Evolutionary conservation across 2,888 invertebrate species (phyloP), one percentile per base, ranked within the genome.

Genomic region (Toxonevra muliebris): DNA sequence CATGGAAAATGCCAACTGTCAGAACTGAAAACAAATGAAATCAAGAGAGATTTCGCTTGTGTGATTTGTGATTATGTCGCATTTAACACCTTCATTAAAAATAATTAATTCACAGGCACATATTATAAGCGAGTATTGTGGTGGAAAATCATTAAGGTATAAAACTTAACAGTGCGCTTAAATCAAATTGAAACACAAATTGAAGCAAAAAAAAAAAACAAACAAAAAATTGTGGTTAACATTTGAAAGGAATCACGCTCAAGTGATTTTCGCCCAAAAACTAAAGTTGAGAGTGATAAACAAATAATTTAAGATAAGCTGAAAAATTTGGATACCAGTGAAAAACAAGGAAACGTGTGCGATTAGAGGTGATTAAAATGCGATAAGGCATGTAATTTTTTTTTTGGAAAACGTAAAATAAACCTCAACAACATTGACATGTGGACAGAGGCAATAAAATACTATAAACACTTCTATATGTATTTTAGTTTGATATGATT

Each of bases 81-180:
- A 76, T 70, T 70, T 75, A 79, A 77, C 79, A 75, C 74, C 74
- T 81, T 78, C 79, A 80, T 81, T 81, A 78, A 78, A 79, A 77
- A 74, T 80, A 81, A 79, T 81, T 81, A 79, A 81, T 79, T 78
- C 79, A 71, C 73, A 71, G 72, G 70, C 81, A 79, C 80, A 80
- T 71, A 71, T 73, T 15, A 17, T 17, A 42, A 15, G 50, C n/a
- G 42, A 17, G 58, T 30, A 59, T 58, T 42, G 41, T 42, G 42
- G 48, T 53, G 53, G 2, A 60, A 69, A 66, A 69, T 66, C 69
- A 66, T 66, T 66, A 69, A 54, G 30, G 11, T 2, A 53, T 17
- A 53, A 53, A 15, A 19, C 53, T 53, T 53, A 19, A n/a, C 48
- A 15, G 11, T 48, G 8, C 7, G 8, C 9, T 19, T 19, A 19